Evolutionary conservation across 2,888 invertebrate species (phyloP).

Genomic region (Orchestes rusci): DNA sequence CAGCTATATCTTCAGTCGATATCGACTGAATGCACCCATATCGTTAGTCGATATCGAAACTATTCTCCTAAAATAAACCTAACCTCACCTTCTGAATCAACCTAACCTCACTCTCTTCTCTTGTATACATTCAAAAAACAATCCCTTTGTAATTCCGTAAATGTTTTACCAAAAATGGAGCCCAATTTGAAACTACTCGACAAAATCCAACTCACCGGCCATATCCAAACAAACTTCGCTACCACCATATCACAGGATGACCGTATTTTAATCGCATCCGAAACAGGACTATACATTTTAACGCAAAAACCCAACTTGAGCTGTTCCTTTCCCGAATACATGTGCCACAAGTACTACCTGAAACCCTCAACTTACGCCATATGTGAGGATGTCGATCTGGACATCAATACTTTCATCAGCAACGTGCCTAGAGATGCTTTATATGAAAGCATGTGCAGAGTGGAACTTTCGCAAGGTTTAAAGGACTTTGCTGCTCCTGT

Average conservation of each 20-base stretch:
- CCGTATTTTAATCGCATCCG: conserved; percentile 34
- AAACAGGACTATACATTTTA: conserved; percentile 35
- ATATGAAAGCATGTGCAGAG: conserved; percentile 32
- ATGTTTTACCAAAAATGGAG: too few species aligned
- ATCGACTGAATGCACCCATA: too few species aligned
- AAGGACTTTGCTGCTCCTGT: conserved; percentile 24
- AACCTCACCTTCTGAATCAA: too few species aligned
- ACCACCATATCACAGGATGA: conserved; percentile 36
- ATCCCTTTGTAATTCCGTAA: too few species aligned
- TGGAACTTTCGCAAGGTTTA: conserved; percentile 33
- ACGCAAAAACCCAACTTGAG: conserved; percentile 32
- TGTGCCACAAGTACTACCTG: conserved; percentile 32
- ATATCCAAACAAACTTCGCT: conserved; percentile 32
- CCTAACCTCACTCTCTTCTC: too few species aligned
- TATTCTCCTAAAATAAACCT: too few species aligned
- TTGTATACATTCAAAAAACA: too few species aligned
- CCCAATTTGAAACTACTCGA: conserved; percentile 29
- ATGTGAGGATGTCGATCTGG: conserved; percentile 32
- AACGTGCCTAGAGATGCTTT: conserved; percentile 31
- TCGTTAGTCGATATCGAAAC: too few species aligned
- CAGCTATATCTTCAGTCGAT: too few species aligned
- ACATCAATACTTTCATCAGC: conserved; percentile 31
- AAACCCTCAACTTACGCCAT: conserved; percentile 28
- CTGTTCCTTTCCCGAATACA: conserved; percentile 29
- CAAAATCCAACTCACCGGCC: conserved; percentile 31